Conservation (phyloP, 2,797 vertebrate species). For the Paramormyrops hopkinsi region DNA sequence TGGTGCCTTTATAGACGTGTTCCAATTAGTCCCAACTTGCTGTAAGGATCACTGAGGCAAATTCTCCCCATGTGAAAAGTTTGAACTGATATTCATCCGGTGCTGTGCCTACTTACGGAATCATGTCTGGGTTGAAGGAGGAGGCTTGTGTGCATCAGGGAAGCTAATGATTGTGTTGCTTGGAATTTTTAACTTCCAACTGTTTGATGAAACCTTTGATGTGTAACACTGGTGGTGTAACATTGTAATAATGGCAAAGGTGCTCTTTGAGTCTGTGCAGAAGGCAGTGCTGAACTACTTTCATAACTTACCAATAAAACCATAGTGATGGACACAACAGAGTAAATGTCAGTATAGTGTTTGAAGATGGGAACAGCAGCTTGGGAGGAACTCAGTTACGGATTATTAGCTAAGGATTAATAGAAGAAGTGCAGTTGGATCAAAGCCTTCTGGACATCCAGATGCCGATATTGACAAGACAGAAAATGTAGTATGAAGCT, state of each 20-base stretch:
- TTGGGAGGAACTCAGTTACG: background rate
- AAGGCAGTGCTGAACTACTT: background rate
- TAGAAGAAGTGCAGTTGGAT: background rate
- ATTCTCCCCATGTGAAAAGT: background rate
- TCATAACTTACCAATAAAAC: background rate
- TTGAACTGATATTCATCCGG: background rate
- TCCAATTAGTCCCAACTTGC: background rate
- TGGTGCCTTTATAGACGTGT: background rate
- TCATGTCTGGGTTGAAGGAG: background rate
- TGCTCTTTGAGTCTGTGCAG: background rate
- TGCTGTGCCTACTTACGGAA: background rate
- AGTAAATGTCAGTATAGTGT: background rate
- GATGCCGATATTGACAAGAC: background rate
- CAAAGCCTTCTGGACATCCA: background rate
- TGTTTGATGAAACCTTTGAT: background rate
- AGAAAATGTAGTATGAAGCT: background rate
- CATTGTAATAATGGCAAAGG: background rate
- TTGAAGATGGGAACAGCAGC: background rate
- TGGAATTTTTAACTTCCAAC: background rate
- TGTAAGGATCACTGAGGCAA: background rate
- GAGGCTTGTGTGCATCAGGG: background rate
- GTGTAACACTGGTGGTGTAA: background rate
- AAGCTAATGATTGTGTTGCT: background rate
- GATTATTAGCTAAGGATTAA: background rate
- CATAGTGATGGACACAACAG: background rate